A percentile compares a stretch with the other conserved stretches of the same genome.
phyloP scores from a whole-genome alignment of 2,888 invertebrate genomes.

The Latheticus oryzae region DNA sequence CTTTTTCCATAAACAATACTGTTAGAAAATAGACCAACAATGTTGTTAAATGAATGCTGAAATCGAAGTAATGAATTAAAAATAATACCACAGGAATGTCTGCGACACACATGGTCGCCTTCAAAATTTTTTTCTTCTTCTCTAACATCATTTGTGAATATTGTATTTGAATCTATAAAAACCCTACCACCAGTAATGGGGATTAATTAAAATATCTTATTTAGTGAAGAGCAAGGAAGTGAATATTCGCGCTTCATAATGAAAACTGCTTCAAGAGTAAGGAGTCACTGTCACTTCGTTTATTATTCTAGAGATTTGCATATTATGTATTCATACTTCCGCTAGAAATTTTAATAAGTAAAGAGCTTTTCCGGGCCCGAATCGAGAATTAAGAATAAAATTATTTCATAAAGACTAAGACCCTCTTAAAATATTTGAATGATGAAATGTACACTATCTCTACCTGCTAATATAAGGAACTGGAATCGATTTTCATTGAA shows the following conservation, averaged over 20 bases:
- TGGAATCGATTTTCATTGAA: conserved; percentile 17
- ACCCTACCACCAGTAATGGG: conserved; percentile 13
- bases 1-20: conserved; percentile 47
- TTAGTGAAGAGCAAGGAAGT: conserved; percentile 20
- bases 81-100: conserved; percentile 20
- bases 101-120: conserved; percentile 26
- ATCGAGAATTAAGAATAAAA: conserved; percentile 46
- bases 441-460: conserved; percentile 10
- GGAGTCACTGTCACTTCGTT: conserved; percentile 47
- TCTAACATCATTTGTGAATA: conserved; percentile 3
- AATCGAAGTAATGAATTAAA: conserved; percentile 22
- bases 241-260: conserved; percentile 38
- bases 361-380: conserved; percentile 44
- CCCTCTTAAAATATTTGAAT: conserved; percentile 40
- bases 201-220: conserved; percentile 38
- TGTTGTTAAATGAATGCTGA: too few relatives aligned
- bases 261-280: conserved; percentile 35
- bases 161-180: conserved; percentile 1
- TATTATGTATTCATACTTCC: conserved; percentile 51
- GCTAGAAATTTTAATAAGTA: conserved; percentile 52
- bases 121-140: conserved; percentile 14
- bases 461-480: conserved; percentile 17
- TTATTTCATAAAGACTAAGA: conserved; percentile 43
- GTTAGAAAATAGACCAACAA: neutral
- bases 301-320: conserved; percentile 52